Evolutionary conservation across 2,113 vertebrate genomes (phyloP), one percentile per base, ranked within the genome.

Genomic region (Gnathonemus longibarbis): DNA sequence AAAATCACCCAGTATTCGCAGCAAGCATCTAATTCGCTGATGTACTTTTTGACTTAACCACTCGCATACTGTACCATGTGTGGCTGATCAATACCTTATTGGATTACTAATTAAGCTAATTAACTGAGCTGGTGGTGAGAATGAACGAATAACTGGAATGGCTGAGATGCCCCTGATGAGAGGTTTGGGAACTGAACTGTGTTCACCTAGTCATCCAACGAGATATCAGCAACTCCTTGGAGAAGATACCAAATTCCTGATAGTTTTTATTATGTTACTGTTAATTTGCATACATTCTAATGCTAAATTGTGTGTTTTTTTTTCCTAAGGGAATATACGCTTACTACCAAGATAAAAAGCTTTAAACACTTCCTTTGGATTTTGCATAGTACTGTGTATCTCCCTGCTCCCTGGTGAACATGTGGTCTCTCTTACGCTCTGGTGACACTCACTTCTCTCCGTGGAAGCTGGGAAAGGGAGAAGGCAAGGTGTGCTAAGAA

Each of bases 391-490:
- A 4, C 45, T 84, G 83, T 48, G 21, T 21, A n/a, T 24, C 8
- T 45, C 19, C 6, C 46, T n/a, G 84, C 21, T 42, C 15, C 35
- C 24, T 27, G 21, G 45, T 50, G 46, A n/a, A 27, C 21, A 48
- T 48, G 48, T 9, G 13, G 11, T 48, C 3, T 13, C n/a, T 85
- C 19, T 49, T 19, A 80, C 2, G 13, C 10, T 87, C 39, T 45
- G 31, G 8, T 88, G 9, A 88, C 17, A 27, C 53, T 21, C n/a
- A 46, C 86, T 13, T 13, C 3, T 62, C 19, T 66, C 66, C 10
- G 53, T 91, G 74, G 11, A 88, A 96, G 95, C 91, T 96, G 95
- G 95, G 94, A 96, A 89, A 11, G 1, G 42, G 93, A 95, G 89
- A 95, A 93, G 90, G 90, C 90, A 46, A 90, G 89, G 5, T 88